Evolutionary conservation across 1,140 invertebrate species (phyloP), one percentile per base, ranked within the genome.

Genomic region (Listronotus bonariensis): DNA sequence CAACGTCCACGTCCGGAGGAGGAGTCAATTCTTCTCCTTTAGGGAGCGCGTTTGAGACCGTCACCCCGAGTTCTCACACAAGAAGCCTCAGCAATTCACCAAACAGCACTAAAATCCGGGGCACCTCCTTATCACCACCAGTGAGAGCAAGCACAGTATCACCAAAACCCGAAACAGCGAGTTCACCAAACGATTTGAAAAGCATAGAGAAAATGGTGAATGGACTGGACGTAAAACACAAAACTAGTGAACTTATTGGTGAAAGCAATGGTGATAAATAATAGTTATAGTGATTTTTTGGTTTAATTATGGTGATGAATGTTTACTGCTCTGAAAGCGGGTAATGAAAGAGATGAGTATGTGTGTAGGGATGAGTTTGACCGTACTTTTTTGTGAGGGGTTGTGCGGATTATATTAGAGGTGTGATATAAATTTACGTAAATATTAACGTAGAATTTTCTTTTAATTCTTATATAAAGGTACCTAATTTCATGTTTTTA

Each of bases 201-300:
- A 95, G 89, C 79, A 97, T 97, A 80, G 94, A 97, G 80, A 95
- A 95, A 77, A 97, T 96, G 94, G 92, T 97, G 65, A 96, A 96
- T 80, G 94, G 93, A 0, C 81, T 97, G 26, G 93, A 96, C 77
- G 87, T 90, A 46, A 89, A 91, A 77, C 76, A 79, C 62, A 74
- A 54, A 18, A 58, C 45, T 42, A 65, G 63, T 49, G 63, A 65
- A 45, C 43, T 65, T 40, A 52, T 46, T 38, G 63, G 54, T 18
- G 63, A 76, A 11, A 74, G 74, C 36, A 41, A n/a, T 17, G 55
- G 53, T 52, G 71, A 76, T 31, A 74, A 76, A 69, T 76, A 74
- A 73, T 76, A 67, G 67, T 73, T 38, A 62, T 58, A 64, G 62
- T 38, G 17, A 67, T 42, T 18, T 36, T 65, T 59, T 61, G 17